Evolutionary conservation across 2,888 invertebrate species (phyloP), one percentile per base, ranked within the genome.

Genomic region (Drosophila mimetica): DNA sequence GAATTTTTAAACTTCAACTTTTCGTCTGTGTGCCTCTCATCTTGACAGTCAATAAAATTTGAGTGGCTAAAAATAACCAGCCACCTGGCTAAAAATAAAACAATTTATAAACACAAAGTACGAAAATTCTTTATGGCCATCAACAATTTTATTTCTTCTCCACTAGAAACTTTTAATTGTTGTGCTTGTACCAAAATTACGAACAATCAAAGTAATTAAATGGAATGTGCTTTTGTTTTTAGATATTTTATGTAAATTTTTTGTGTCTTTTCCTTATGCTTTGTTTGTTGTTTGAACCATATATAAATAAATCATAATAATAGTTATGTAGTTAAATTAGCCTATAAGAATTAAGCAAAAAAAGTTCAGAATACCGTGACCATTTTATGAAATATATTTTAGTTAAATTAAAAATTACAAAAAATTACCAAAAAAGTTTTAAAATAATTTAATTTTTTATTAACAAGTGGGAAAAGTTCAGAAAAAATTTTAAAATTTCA

Each of bases 201-300:
- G 20, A 28, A 42, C 20, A 34, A 44, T 20, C 32, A 52, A 54
- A 51, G 71, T 44, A 71, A 77, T 81, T 82, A 74, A 86, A 76
- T 76, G 84, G 83, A 81, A 81, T 81, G 80, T 82, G 81, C 86
- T 86, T 84, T 86, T 84, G 73, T 86, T 87, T 87, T 87, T 83
- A 86, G 83, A 83, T 83, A 83, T 83, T 83, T 86, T 86, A 86
- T 84, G 82, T 86, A 84, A 64, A 85, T 78, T 84, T 78, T 74
- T 71, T 61, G 60, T 44, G 66, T 66, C 46, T 60, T 47, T 60
- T 58, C 32, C 52, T 71, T 78, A 60, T 76, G 75, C 74, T 83
- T 85, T 86, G 52, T 74, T 84, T 84, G 78, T 82, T 84, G 80
- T 80, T 78, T 51, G 67, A 59, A 8, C 16, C 41, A 48, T 63